phyloP scores from a whole-genome alignment of 2,797 vertebrate genomes.

The Megaceryle alcyon region DNA sequence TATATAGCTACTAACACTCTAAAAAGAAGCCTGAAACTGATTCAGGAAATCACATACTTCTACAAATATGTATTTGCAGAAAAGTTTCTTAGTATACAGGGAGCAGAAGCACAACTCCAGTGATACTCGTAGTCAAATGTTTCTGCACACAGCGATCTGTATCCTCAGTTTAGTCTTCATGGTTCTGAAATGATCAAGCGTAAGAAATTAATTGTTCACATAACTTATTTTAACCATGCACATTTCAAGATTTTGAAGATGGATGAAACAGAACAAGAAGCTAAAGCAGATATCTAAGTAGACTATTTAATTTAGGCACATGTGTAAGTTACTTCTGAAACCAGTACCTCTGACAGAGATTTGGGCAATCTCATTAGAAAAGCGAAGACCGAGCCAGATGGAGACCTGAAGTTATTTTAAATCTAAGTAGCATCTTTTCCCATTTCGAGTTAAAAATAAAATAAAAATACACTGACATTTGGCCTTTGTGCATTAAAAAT shows the following conservation, averaged over 20 bases:
- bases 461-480: background rate
- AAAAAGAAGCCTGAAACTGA: background rate
- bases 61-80: background rate
- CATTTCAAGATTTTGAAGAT: background rate
- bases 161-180: background rate
- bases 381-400: background rate
- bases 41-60: background rate
- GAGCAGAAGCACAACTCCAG: background rate
- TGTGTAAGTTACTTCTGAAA: background rate
- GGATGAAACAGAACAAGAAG: background rate
- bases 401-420: background rate
- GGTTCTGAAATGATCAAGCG: background rate
- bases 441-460: background rate
- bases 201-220: background rate
- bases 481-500: background rate
- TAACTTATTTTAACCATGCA: background rate
- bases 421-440: background rate
- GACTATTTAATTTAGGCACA: background rate
- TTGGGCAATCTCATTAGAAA: background rate
- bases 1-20: background rate
- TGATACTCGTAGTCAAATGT: no score
- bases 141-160: background rate
- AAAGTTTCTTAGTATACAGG: background rate
- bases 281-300: background rate
- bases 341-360: background rate